Evolutionary conservation across 2,797 vertebrate species (phyloP).

Genomic region (Premnoplex brunnescens): DNA sequence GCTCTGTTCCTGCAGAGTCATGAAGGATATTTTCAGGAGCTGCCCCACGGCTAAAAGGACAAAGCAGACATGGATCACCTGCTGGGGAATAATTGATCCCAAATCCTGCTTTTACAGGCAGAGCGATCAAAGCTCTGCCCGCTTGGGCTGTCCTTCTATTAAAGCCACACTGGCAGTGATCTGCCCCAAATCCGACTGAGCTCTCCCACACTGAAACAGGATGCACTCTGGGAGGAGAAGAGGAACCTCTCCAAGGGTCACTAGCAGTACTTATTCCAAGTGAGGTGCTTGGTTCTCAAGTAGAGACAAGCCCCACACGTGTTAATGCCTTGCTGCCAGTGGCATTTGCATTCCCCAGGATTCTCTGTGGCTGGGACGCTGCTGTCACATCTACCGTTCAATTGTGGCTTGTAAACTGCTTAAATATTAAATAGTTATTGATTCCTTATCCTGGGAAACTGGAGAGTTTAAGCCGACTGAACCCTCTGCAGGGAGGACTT

Average conservation of each 20-base stretch:
- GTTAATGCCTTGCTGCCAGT: background rate
- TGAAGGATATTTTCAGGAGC: background rate
- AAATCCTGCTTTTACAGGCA: background rate
- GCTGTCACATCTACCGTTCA: background rate
- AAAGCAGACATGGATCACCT: background rate
- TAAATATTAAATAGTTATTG: slow-evolving; percentile 58
- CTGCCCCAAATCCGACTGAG: background rate
- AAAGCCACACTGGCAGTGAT: background rate
- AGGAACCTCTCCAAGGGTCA: background rate
- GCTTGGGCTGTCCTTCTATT: background rate
- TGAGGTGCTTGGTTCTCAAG: background rate
- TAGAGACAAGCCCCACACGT: background rate
- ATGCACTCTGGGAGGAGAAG: background rate
- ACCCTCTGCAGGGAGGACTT: background rate
- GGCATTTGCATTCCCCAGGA: background rate
- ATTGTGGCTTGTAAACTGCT: slow-evolving; percentile 22
- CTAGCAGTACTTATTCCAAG: background rate
- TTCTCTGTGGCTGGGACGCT: background rate
- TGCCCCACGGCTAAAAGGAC: background rate
- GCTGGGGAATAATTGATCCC: background rate
- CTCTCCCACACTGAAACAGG: background rate
- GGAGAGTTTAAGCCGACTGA: background rate
- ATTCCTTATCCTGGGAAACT: slow-evolving; percentile 23
- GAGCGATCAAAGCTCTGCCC: background rate
- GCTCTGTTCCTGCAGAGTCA: background rate